Percentiles rank a stretch among this genome's conserved stretches.
Conservation (phyloP, 2,888 invertebrate species). For the Lasiommata megera region DNA sequence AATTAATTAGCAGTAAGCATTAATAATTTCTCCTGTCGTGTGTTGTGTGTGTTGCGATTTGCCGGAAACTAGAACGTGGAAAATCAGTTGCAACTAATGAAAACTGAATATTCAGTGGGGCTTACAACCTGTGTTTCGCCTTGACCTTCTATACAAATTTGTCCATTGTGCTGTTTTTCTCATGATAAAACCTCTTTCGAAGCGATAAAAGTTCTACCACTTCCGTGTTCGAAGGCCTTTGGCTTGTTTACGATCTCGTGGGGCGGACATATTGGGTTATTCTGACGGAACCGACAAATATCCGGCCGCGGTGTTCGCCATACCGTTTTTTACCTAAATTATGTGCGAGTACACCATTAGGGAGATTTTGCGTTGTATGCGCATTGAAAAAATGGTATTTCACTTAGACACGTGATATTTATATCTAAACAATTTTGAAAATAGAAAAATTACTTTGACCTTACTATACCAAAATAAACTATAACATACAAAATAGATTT, state of each 20-base stretch:
- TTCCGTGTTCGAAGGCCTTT: not conserved
- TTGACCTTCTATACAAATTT: not conserved
- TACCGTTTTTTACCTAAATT: constrained; percentile 1
- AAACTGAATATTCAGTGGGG: too few relatives aligned
- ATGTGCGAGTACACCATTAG: not conserved
- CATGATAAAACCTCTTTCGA: not conserved
- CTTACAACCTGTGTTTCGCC: not conserved
- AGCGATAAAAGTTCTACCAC: not conserved
- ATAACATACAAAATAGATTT: too few relatives aligned
- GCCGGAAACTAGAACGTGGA: too few relatives aligned
- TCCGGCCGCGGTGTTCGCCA: not conserved
- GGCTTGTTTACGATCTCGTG: constrained; percentile 22
- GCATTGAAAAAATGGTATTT: not conserved
- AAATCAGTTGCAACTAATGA: too few relatives aligned
- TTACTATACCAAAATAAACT: too few relatives aligned
- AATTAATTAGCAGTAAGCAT: too few relatives aligned
- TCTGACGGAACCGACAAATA: constrained; percentile 10
- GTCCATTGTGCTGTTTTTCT: not conserved
- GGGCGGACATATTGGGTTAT: constrained; percentile 12
- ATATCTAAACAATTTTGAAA: not conserved
- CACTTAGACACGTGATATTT: not conserved
- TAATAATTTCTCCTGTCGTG: too few relatives aligned
- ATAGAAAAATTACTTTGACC: too few relatives aligned
- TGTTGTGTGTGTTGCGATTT: too few relatives aligned
- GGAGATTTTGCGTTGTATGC: constrained; percentile 4